Base-by-base conservation (phyloP, 2,888 invertebrate genomes). In the Bombylius major region DNA sequence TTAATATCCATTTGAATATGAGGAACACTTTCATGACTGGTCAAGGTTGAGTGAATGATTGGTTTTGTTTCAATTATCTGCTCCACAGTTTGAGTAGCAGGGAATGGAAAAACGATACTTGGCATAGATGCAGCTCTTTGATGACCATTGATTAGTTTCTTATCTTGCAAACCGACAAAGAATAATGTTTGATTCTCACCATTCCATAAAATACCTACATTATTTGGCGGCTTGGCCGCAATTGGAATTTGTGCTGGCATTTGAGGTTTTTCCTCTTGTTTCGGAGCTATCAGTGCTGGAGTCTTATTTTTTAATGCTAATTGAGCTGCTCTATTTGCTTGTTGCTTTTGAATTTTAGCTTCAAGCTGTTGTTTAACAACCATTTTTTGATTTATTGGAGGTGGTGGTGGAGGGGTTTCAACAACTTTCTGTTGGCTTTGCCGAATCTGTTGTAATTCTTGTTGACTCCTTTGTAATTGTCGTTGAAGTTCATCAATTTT, bases 401-500 rank as follows among this genome's bases (percentile, higher is more conserved):
- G 59, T 7, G 59, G 57, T 2, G 59, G 59, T 36, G 57, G 50
- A 11, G 56, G 62, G 66, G 56, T 60, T 58, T 53, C 60, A 55
- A 58, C 62, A 54, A 32, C 76, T 69, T 56, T 58, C 39, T 63
- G 81, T 58, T 84, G 78, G 58, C 81, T 81, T 61, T 83, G 78
- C n/a, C 74, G 67, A 58, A 82, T 80, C 61, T 82, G 83, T 65
- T 87, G 84, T 61, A 89, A 69, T 67, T 89, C 87, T 63, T 86
- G 81, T 59, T 89, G 85, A 2, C 87, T 88, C 61, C 85, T 82
- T 58, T 86, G 85, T 62, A 90, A 69, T 66, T 90, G 88, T 4
- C 90, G 76, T 70, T 93, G 89, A 50, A 94, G 76, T 66, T 92
- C 90, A 66, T 91, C 89, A 63, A 95, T 95, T 71, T 88, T 86